phyloP scores from a whole-genome alignment of 1,140 invertebrate species.

The Hestina assimilis region DNA sequence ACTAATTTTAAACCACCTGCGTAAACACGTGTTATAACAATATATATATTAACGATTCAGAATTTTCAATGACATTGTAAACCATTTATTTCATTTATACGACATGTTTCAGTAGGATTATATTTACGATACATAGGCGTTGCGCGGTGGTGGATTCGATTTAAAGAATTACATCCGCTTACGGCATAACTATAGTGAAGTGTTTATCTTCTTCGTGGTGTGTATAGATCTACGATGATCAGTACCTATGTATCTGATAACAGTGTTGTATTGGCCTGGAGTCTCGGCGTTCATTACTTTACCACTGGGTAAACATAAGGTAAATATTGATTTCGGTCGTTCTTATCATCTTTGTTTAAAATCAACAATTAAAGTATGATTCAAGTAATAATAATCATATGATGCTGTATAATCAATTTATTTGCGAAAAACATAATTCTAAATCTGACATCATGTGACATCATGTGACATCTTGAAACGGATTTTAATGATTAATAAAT shows the following conservation, averaged over 20 bases:
- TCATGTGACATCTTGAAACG: too few species aligned
- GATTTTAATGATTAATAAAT: too few species aligned
- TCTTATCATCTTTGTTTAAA: too few species aligned
- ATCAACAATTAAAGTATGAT: too few species aligned
- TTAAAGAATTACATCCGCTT: neutral
- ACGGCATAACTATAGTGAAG: too few species aligned
- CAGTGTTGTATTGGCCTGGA: neutral
- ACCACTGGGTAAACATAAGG: neutral
- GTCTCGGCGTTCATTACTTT: neutral
- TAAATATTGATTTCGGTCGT: too few species aligned
- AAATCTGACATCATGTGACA: too few species aligned
- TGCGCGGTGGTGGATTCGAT: neutral
- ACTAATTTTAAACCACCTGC: constrained; percentile 26
- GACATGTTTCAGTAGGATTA: constrained; percentile 28
- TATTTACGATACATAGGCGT: constrained; percentile 20
- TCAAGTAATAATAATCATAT: too few species aligned
- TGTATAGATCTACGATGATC: neutral
- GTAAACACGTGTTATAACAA: constrained; percentile 33
- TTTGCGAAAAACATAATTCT: too few species aligned
- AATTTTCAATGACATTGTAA: constrained; percentile 30
- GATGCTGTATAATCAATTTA: too few species aligned
- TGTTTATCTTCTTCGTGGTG: neutral
- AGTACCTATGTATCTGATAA: neutral
- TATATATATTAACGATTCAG: constrained; percentile 35
- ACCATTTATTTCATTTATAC: constrained; percentile 19